phyloP scores from a whole-genome alignment of 2,113 vertebrate genomes.

The Xenopus borealis region DNA sequence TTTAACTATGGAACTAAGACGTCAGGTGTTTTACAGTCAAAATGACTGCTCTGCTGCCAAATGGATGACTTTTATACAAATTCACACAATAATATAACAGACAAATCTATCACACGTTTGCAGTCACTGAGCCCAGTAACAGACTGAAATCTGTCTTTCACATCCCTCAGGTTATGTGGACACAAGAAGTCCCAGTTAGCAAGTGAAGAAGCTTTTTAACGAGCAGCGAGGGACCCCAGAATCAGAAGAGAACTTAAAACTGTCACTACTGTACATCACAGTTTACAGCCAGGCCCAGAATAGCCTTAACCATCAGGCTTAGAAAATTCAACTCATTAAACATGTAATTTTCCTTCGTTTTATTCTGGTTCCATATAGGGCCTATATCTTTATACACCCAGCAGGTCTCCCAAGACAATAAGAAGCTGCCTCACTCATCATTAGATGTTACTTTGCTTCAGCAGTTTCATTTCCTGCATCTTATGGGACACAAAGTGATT shows the following conservation, averaged over 20 bases:
- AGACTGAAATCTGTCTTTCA: neutral
- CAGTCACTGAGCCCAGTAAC: too few species aligned
- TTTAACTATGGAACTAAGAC: too few species aligned
- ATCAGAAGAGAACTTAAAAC: neutral
- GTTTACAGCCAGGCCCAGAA: slow-evolving; percentile 4
- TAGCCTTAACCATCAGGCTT: neutral
- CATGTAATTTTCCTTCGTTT: neutral
- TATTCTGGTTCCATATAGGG: neutral
- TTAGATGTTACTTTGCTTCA: slow-evolving; percentile 18
- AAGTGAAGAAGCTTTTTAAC: neutral
- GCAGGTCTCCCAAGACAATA: slow-evolving; percentile 17
- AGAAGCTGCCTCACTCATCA: slow-evolving; percentile 42
- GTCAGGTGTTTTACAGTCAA: too few species aligned
- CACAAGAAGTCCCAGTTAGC: slow-evolving; percentile 4
- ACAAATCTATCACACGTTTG: too few species aligned
- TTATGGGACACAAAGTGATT: slow-evolving; percentile 44
- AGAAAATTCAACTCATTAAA: neutral
- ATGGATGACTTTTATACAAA: too few species aligned
- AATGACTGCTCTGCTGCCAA: too few species aligned
- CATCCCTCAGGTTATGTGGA: neutral
- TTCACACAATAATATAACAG: too few species aligned
- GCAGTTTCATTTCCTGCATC: slow-evolving; percentile 55
- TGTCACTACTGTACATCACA: neutral
- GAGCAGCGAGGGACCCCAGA: neutral
- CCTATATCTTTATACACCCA: slow-evolving; percentile 40